Base-by-base conservation (phyloP, 2,888 invertebrate genomes). In the Eupithecia vulgata region DNA sequence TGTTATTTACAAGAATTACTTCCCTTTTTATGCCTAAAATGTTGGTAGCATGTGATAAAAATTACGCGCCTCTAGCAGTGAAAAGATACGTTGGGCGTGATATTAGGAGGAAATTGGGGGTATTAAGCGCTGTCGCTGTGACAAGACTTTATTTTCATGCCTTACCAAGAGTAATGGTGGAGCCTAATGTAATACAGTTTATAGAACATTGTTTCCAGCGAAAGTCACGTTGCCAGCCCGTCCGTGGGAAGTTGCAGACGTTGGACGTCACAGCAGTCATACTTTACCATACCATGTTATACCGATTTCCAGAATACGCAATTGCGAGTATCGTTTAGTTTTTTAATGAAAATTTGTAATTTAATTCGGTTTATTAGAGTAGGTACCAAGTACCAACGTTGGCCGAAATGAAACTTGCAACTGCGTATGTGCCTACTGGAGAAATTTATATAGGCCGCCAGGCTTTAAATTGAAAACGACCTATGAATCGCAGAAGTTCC, bases 1-100 rank as follows among this genome's bases (percentile, higher is more conserved):
- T 87, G 87, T 86, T 89, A 88, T 92, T 93, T 93, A 89, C 87
- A 82, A 84, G 85, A 86, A 87, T 90, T 85, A 87, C 84, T 80
- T 30, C 78, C 78, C 83, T 84, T 84, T 85, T 85, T 85, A 82
- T 81, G 79, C 78, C 80, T 81, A 82, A 83, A 82, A 81, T 81
- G 82, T 81, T 78, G 81, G 78, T 74, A 77, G 80, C 81, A 82
- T 83, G 80, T 83, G 78, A 82, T 83, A 83, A 82, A 84, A 83
- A 84, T 83, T 81, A 81, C 75, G 80, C 79, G 77, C 74, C 76
- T 78, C 80, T 81, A 80, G 75, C 79, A 78, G 80, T 79, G 75
- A 80, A 79, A 77, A 82, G 77, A 76, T 79, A 80, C 75, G 77
- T 73, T 77, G 71, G 74, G 81, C 78, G 80, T 81, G 82, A 78